Evolutionary conservation across 2,888 invertebrate species (phyloP).

Genomic region (Dendrolimus pini): DNA sequence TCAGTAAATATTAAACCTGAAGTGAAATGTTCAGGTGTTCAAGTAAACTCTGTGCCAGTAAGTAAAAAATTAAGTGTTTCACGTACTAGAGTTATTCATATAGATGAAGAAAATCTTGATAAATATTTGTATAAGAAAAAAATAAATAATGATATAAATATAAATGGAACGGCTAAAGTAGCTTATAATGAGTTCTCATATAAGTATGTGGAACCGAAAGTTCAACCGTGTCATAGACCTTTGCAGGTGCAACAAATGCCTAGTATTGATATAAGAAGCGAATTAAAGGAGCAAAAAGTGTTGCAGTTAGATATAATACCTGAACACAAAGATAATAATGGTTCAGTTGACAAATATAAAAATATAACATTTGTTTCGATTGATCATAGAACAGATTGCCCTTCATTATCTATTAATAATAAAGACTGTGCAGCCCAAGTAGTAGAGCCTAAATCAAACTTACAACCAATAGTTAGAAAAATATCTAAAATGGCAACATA

Average conservation of each 20-base stretch:
- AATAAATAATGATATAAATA: conserved; percentile 30
- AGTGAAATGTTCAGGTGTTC: conserved; percentile 26
- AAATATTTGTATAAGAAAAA: conserved; percentile 23
- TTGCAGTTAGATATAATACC: conserved; percentile 68
- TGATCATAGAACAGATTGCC: conserved; percentile 27
- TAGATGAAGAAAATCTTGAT: conserved; percentile 34
- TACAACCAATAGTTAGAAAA: conserved; percentile 33
- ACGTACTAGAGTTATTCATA: conserved; percentile 46
- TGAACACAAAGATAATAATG: conserved; percentile 22
- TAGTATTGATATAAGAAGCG: conserved; percentile 66
- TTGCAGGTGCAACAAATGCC: conserved; percentile 68
- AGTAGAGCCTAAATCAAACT: conserved; percentile 8
- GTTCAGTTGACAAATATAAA: conserved; percentile 21
- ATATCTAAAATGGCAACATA: conserved; percentile 50
- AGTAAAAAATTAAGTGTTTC: conserved; percentile 39
- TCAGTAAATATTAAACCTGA: conserved; percentile 17
- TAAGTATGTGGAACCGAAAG: conserved; percentile 40
- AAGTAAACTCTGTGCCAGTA: conserved; percentile 25
- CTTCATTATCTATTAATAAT: conserved; percentile 9
- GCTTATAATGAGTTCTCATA: conserved; percentile 52
- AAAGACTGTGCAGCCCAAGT: conserved; percentile 4
- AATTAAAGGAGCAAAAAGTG: conserved; percentile 66
- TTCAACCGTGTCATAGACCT: conserved; percentile 22
- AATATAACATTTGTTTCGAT: conserved; percentile 50
- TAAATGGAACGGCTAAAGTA: conserved; percentile 32